Conservation (phyloP, 1,140 invertebrate species). For the Pseudomyrmex sp. region DNA sequence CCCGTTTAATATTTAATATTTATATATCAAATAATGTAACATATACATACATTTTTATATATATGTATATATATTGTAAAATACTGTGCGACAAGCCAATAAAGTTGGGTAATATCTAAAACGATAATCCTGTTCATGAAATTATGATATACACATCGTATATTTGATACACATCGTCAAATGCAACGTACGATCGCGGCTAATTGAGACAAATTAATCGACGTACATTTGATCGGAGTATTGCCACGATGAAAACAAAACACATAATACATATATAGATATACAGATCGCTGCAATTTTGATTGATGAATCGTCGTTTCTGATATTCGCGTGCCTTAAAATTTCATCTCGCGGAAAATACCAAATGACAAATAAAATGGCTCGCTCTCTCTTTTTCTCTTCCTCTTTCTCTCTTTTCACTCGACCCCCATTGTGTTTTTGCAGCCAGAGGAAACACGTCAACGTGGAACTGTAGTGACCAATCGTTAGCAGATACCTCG, state of each 20-base stretch:
- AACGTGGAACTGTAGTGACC: slow-evolving; percentile 36
- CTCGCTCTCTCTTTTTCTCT: no score
- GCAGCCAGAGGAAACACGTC: slow-evolving; percentile 39
- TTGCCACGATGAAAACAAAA: slow-evolving; percentile 10
- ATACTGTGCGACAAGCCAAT: slow-evolving; percentile 15
- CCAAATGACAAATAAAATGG: slow-evolving; percentile 28
- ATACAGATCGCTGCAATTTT: background rate
- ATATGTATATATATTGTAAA: background rate
- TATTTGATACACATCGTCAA: slow-evolving; percentile 26
- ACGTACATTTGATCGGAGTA: background rate
- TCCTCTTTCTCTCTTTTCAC: no score
- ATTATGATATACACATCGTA: background rate
- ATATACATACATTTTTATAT: background rate
- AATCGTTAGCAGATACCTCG: slow-evolving; percentile 54
- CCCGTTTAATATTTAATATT: slow-evolving; percentile 1
- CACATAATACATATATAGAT: background rate
- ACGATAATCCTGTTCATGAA: slow-evolving; percentile 43
- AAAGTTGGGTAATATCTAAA: slow-evolving; percentile 2
- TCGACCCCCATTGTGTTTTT: slow-evolving; percentile 20
- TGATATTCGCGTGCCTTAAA: slow-evolving; percentile 13
- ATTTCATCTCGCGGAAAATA: slow-evolving; percentile 6
- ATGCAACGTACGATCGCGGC: background rate
- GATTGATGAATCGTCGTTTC: slow-evolving; percentile 21
- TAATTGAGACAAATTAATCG: slow-evolving; percentile 51
- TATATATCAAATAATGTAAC: slow-evolving; percentile 7